Conservation (phyloP, 1,140 invertebrate genomes). For the Tetranychus cinnabarinus region DNA sequence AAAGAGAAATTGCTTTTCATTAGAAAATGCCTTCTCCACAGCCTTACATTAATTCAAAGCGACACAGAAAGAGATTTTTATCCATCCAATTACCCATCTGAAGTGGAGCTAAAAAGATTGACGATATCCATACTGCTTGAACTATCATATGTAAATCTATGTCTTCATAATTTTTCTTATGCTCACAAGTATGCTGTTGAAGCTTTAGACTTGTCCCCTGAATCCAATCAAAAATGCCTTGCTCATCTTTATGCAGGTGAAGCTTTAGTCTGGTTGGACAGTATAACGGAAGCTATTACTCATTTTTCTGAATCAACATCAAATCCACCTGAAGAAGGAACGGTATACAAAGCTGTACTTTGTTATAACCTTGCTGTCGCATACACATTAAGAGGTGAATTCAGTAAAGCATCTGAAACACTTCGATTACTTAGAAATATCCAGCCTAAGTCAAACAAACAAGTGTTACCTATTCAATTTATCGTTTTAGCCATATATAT, state of each 20-base stretch:
- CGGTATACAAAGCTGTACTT: constrained; percentile 37
- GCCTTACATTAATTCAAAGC: constrained; percentile 32
- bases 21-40: constrained; percentile 63
- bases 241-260: constrained; percentile 72
- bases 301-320: neutral
- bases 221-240: constrained; percentile 25
- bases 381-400: constrained; percentile 46
- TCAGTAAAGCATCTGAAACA: constrained; percentile 40
- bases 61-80: neutral
- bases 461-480: constrained; percentile 37
- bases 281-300: constrained; percentile 48
- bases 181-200: constrained; percentile 42
- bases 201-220: neutral
- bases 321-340: neutral
- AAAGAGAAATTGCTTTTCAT: constrained; percentile 39
- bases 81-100: neutral
- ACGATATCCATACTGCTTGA: neutral
- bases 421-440: constrained; percentile 31
- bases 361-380: constrained; percentile 56
- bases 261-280: constrained; percentile 55
- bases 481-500: constrained; percentile 44
- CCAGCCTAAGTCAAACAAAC: neutral
- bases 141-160: constrained; percentile 50
- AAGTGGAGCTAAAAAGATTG: constrained; percentile 1
- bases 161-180: constrained; percentile 56